A percentile compares a stretch with the other conserved stretches of the same genome.
Conservation (phyloP, 2,113 vertebrate species). For the Rhipidura dahli region DNA sequence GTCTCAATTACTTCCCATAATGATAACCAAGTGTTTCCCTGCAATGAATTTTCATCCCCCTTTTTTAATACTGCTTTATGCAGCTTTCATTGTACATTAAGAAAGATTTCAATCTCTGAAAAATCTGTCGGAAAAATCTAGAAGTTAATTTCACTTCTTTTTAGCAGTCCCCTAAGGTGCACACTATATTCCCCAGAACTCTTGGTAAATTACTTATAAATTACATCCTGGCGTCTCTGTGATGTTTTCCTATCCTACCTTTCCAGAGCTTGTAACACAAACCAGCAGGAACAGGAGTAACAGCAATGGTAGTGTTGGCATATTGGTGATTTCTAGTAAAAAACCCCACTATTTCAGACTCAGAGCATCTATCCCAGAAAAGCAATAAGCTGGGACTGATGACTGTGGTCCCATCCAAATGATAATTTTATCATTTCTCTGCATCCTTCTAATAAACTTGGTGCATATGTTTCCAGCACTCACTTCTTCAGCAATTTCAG, state of each 20-base stretch:
- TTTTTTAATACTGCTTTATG: background rate
- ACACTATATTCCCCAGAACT: background rate
- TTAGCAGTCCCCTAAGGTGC: background rate
- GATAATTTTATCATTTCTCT: background rate
- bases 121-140: background rate
- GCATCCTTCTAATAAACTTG: background rate
- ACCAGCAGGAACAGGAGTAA: background rate
- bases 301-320: rapidly evolving
- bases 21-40: constrained; percentile 51
- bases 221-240: background rate
- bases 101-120: background rate
- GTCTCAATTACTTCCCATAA: constrained; percentile 52
- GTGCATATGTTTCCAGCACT: background rate
- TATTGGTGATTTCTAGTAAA: background rate
- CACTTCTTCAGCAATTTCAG: background rate
- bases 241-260: background rate
- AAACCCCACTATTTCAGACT: background rate
- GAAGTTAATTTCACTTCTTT: background rate
- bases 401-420: background rate
- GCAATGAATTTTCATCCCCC: background rate
- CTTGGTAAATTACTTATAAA: constrained; percentile 17
- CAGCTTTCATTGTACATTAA: background rate
- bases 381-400: background rate
- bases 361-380: background rate
- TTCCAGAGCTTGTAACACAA: background rate